phyloP scores from a whole-genome alignment of 2,113 vertebrate species.

The Gasterosteus aculeatus region DNA sequence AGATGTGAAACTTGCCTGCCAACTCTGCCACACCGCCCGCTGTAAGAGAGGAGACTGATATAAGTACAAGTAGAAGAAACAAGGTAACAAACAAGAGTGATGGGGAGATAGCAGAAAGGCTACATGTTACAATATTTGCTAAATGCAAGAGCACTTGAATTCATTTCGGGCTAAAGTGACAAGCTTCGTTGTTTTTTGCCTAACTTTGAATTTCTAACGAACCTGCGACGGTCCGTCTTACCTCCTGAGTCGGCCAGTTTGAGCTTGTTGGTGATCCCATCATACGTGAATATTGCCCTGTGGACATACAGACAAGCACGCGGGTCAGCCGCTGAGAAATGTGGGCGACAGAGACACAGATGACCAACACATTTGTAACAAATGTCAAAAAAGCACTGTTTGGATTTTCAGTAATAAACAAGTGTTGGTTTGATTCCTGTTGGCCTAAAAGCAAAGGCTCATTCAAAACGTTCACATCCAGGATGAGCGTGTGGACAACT shows the following conservation, averaged over 20 bases:
- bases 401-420: neutral
- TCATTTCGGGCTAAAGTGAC: slow-evolving; percentile 14
- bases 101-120: neutral
- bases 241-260: slow-evolving; percentile 88
- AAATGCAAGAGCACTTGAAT: slow-evolving; percentile 4
- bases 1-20: slow-evolving; percentile 77
- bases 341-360: neutral
- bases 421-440: slow-evolving; percentile 3
- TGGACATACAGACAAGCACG: slow-evolving; percentile 30
- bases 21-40: slow-evolving; percentile 84
- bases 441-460: neutral
- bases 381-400: neutral
- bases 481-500: slow-evolving; percentile 9
- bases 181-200: slow-evolving; percentile 14
- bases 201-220: slow-evolving; percentile 2
- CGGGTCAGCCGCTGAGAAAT: slow-evolving; percentile 26
- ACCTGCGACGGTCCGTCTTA: slow-evolving; percentile 56
- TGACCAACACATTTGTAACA: slow-evolving; percentile 5
- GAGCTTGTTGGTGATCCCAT: slow-evolving; percentile 83
- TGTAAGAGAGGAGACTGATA: slow-evolving; percentile 48
- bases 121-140: neutral
- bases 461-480: slow-evolving; percentile 8
- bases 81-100: slow-evolving; percentile 1
- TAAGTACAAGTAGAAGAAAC: neutral
- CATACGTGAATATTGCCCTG: slow-evolving; percentile 87